A percentile compares a stretch with the other conserved stretches of the same genome.
Evolutionary conservation across 2,797 vertebrate genomes (phyloP).

Genomic region (Enteromius anoplus): DNA sequence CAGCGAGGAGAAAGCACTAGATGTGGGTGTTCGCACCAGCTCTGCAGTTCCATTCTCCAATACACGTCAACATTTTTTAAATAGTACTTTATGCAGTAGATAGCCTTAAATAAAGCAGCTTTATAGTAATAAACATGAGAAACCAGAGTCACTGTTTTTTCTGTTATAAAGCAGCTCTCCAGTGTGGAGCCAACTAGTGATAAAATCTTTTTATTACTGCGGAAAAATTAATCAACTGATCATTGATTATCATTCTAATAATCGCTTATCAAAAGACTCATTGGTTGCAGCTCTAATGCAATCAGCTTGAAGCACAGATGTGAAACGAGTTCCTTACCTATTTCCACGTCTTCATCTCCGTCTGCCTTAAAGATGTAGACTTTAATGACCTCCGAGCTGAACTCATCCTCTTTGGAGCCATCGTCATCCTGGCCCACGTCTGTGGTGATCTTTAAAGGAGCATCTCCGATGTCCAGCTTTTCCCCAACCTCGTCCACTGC

Average conservation of each 20-base stretch:
- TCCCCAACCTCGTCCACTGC: slow-evolving; percentile 97
- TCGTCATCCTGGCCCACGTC: slow-evolving; percentile 90
- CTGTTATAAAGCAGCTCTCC: not conserved
- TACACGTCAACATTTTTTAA: no score
- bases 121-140: not conserved
- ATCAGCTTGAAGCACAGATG: not conserved
- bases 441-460: slow-evolving; percentile 93
- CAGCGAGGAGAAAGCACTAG: no score
- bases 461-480: slow-evolving; percentile 93
- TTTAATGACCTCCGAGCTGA: slow-evolving; percentile 98
- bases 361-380: slow-evolving; percentile 99
- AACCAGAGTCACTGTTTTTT: not conserved
- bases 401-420: slow-evolving; percentile 90
- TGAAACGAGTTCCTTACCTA: slow-evolving; percentile 77
- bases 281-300: not conserved
- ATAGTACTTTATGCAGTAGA: no score
- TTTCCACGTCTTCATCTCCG: slow-evolving; percentile 96
- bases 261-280: not conserved
- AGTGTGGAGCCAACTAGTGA: no score
- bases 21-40: no score
- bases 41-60: no score
- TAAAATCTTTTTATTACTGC: no score
- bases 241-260: no score
- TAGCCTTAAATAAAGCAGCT: not conserved
- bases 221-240: no score